phyloP scores from a whole-genome alignment of 2,797 vertebrate genomes.

The Dryobates pubescens region DNA sequence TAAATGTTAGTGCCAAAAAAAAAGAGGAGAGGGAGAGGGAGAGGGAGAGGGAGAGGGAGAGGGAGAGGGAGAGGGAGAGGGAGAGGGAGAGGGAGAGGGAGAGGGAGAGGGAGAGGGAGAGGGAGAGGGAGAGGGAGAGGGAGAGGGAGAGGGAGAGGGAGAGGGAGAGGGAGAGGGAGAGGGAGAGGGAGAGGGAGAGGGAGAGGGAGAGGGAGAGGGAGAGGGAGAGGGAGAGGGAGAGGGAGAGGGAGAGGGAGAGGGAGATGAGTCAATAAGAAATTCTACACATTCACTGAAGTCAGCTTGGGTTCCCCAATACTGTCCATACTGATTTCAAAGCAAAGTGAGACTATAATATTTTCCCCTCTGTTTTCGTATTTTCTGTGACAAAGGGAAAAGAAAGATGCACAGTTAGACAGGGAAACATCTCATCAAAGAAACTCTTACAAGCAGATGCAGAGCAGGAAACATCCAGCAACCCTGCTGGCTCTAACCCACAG shows the following conservation, averaged over 20 bases:
- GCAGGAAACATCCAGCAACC: constrained; percentile 50
- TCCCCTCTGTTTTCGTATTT: not conserved
- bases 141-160: too few species aligned
- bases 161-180: too few species aligned
- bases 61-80: too few species aligned
- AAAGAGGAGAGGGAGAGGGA: too few species aligned
- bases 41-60: too few species aligned
- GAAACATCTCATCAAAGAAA: constrained; percentile 26
- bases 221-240: too few species aligned
- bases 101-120: too few species aligned
- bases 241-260: too few species aligned
- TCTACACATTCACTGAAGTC: not conserved
- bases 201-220: too few species aligned
- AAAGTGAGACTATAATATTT: not conserved
- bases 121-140: too few species aligned
- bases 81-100: too few species aligned
- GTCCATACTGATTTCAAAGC: not conserved
- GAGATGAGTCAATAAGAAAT: not conserved
- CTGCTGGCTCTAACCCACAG: constrained; percentile 18
- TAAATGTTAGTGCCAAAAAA: not conserved
- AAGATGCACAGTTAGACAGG: not conserved
- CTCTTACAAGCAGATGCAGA: constrained; percentile 32
- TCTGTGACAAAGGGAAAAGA: not conserved
- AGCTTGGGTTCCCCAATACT: rapidly evolving
- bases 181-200: too few species aligned